Evolutionary conservation across 2,113 vertebrate species (phyloP).

Genomic region (Microcebus lehilahytsara): DNA sequence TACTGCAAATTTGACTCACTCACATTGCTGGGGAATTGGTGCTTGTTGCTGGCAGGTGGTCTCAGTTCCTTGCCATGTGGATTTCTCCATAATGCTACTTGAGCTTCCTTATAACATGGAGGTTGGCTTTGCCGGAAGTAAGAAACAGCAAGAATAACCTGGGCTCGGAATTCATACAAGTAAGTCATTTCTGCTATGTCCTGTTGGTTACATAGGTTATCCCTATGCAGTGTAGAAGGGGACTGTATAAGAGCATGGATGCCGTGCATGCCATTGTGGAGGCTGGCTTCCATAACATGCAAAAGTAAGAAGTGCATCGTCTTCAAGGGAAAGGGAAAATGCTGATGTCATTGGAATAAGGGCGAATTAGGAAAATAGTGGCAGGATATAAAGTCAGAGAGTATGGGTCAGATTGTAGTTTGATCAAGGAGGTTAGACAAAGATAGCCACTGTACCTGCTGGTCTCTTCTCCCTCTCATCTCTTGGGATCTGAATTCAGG

Average conservation of each 20-base stretch:
- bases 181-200: neutral
- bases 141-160: neutral
- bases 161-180: neutral
- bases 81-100: too few species aligned
- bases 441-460: neutral
- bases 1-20: neutral
- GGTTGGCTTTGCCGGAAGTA: neutral
- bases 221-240: accelerated
- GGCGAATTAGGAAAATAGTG: neutral
- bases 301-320: neutral
- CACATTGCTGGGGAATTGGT: neutral
- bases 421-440: neutral
- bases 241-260: neutral
- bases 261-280: neutral
- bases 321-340: neutral
- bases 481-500: neutral
- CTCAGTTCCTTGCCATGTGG: neutral
- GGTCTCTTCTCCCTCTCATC: neutral
- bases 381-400: neutral
- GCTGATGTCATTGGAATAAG: neutral
- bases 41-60: neutral
- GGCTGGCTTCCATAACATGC: neutral
- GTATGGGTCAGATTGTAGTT: neutral
- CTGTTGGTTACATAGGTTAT: neutral
- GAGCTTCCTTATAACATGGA: neutral